Evolutionary conservation across 1,140 invertebrate genomes (phyloP).

Genomic region (Eulimnadia texana): DNA sequence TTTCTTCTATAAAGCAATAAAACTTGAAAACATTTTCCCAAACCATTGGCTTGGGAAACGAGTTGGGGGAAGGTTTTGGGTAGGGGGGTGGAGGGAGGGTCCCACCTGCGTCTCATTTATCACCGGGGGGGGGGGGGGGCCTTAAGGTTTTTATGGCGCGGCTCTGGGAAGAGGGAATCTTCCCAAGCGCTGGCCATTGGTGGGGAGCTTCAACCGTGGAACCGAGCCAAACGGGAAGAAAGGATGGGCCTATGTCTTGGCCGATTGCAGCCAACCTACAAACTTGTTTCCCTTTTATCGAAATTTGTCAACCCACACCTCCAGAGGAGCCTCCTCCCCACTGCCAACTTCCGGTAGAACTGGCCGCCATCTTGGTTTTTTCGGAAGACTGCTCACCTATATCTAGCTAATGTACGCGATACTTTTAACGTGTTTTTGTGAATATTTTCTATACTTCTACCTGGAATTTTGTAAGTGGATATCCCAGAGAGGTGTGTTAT

Average conservation of each 20-base stretch:
- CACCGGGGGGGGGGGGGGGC: neutral
- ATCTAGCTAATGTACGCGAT: too few species aligned
- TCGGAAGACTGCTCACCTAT: too few species aligned
- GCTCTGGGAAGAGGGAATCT: too few species aligned
- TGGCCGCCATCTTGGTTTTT: neutral
- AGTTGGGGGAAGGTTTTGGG: neutral
- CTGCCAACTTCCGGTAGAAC: neutral
- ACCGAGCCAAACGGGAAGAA: neutral
- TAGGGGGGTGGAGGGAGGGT: neutral
- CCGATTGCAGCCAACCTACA: too few species aligned
- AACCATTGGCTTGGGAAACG: neutral
- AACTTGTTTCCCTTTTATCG: too few species aligned
- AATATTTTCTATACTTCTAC: too few species aligned
- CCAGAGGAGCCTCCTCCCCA: neutral
- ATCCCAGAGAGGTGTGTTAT: too few species aligned
- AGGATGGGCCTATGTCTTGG: too few species aligned
- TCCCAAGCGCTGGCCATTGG: too few species aligned
- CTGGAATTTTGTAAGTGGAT: too few species aligned
- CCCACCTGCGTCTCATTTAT: conserved; percentile 14
- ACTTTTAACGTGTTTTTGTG: too few species aligned
- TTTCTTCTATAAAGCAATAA: neutral
- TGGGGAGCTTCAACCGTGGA: neutral
- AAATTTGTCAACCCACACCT: too few species aligned
- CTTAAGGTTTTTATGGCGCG: neutral
- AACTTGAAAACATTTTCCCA: neutral